Percentiles rank a stretch among this genome's conserved stretches.
These are phyloP conservation scores for Grammomys surdaster DNA, from an alignment of 2,113 vertebrate genomes.

Conservation along the genomic window DNA sequence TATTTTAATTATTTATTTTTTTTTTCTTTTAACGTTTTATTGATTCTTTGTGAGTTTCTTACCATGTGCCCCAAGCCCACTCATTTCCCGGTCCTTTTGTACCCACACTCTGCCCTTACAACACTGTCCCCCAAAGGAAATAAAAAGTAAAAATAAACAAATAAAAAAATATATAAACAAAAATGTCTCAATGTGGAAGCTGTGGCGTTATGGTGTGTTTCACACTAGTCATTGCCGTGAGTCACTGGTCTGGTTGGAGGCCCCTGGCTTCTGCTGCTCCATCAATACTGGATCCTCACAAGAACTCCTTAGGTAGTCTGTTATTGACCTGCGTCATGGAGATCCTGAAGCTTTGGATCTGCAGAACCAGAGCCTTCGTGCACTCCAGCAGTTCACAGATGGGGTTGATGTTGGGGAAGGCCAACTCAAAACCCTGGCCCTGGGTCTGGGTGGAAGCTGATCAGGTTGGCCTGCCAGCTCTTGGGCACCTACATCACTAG, in stretches of 20 bases:
- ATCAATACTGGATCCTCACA: neutral
- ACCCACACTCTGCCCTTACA: neutral
- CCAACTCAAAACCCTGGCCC: neutral
- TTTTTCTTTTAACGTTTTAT: neutral
- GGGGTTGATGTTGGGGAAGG: neutral
- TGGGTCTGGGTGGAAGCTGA: neutral
- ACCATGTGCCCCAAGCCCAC: neutral
- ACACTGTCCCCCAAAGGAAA: neutral
- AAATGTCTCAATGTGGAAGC: neutral
- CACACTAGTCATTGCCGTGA: neutral
- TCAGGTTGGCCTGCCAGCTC: neutral
- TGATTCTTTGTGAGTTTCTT: neutral
- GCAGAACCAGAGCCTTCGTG: neutral
- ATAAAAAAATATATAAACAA: neutral
- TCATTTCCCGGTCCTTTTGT: neutral
- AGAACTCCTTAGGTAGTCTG: neutral
- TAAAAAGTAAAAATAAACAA: neutral
- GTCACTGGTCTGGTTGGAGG: neutral
- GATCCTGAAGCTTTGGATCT: neutral
- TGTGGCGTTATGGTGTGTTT: neutral
- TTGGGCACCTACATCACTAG: neutral
- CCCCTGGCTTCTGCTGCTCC: neutral
- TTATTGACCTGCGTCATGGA: neutral
- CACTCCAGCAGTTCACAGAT: neutral
- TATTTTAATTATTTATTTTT: neutral